Evolutionary conservation across 2,888 invertebrate species (phyloP).

Genomic region (Euclidia mi): DNA sequence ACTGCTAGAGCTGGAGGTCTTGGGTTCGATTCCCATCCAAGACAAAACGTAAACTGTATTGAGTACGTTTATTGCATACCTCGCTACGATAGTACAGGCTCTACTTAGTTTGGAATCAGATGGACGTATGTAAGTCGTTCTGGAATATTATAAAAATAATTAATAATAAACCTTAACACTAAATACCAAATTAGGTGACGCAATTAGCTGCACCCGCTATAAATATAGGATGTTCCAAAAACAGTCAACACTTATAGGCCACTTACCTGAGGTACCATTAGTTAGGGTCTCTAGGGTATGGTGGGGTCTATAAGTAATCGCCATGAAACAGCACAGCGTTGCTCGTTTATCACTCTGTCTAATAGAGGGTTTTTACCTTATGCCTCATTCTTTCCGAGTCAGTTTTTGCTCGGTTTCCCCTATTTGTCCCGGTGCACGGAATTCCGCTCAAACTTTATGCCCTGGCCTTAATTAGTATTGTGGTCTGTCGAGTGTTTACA

Average conservation of each 20-base stretch:
- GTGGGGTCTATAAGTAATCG: conserved; percentile 62
- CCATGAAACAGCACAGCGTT: conserved; percentile 64
- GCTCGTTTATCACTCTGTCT: conserved; percentile 73
- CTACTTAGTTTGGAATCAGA: too few relatives aligned
- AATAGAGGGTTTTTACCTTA: conserved; percentile 76
- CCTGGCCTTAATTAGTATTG: conserved; percentile 54
- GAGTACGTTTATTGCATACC: too few relatives aligned
- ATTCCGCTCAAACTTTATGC: conserved; percentile 38
- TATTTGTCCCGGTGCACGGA: conserved; percentile 58
- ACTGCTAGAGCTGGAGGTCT: too few relatives aligned
- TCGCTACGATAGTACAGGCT: too few relatives aligned
- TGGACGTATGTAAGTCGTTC: too few relatives aligned
- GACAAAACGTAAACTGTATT: too few relatives aligned
- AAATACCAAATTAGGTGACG: conserved; percentile 16
- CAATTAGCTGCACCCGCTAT: conserved; percentile 42
- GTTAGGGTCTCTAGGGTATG: conserved; percentile 50
- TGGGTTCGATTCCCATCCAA: too few relatives aligned
- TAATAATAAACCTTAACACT: conserved; percentile 8
- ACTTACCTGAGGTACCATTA: conserved; percentile 38
- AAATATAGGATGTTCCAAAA: conserved; percentile 40
- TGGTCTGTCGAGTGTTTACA: conserved; percentile 25
- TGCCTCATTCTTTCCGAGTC: conserved; percentile 68
- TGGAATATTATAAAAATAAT: background rate
- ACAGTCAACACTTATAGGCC: conserved; percentile 45
- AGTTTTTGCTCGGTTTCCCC: conserved; percentile 60